phyloP scores from a whole-genome alignment of 2,113 vertebrate species.

The Oriolus oriolus region DNA sequence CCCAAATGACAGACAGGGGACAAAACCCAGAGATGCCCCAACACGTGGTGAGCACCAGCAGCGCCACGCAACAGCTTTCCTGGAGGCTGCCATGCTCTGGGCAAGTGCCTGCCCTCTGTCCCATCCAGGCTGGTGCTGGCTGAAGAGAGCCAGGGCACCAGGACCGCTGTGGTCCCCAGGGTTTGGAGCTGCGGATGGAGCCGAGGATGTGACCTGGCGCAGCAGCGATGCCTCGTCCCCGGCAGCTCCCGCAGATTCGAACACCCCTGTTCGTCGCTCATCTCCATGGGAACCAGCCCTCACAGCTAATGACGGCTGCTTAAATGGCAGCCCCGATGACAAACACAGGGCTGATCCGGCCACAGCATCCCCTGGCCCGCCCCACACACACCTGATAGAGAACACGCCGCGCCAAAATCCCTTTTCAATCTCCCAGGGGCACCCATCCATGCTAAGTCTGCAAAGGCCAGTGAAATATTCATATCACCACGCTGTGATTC shows the following conservation, averaged over 20 bases:
- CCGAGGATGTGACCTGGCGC: not conserved
- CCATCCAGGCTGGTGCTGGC: not conserved
- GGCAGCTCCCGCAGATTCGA: not conserved
- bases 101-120: not conserved
- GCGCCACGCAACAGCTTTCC: not conserved
- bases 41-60: not conserved
- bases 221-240: not conserved
- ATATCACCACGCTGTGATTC: accelerated
- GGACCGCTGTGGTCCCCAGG: accelerated
- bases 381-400: accelerated
- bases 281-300: conserved; percentile 47
- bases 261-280: not conserved
- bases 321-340: not conserved
- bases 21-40: not conserved
- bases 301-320: conserved; percentile 16
- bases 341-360: not conserved
- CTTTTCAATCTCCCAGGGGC: not conserved
- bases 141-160: not conserved
- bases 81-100: not conserved
- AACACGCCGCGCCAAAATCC: accelerated
- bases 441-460: not conserved
- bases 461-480: not conserved
- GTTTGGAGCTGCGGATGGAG: not conserved
- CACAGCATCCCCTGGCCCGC: not conserved
- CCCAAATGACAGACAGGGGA: not conserved